Percentiles rank a stretch among this genome's conserved stretches.
Evolutionary conservation across 2,888 invertebrate species (phyloP).

Genomic region (Laothoe populi): DNA sequence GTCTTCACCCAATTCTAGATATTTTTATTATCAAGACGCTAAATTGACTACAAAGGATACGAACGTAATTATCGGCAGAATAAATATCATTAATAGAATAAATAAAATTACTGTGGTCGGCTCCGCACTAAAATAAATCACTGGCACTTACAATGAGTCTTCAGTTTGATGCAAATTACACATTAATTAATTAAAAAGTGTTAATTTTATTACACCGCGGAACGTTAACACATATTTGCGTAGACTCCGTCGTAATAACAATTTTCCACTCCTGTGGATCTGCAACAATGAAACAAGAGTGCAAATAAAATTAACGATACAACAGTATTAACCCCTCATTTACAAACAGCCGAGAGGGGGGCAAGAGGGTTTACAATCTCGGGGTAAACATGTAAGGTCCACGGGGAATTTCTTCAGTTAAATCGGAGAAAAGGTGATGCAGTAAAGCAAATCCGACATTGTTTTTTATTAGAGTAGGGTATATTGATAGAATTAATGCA

Average conservation of each 20-base stretch:
- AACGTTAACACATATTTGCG: slow-evolving; percentile 24
- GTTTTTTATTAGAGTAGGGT: too few species aligned
- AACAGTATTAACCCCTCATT: slow-evolving; percentile 60
- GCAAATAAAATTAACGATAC: slow-evolving; percentile 66
- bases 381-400: slow-evolving; percentile 58
- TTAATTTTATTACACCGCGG: neutral
- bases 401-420: slow-evolving; percentile 45
- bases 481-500: too few species aligned
- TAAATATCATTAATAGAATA: neutral
- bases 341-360: slow-evolving; percentile 58
- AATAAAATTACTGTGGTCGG: neutral
- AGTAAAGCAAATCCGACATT: neutral
- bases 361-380: slow-evolving; percentile 62
- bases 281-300: slow-evolving; percentile 48
- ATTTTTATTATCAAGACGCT: too few species aligned
- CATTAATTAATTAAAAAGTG: slow-evolving; percentile 13
- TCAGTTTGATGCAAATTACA: neutral
- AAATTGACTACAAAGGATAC: too few species aligned
- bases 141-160: neutral
- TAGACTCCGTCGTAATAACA: slow-evolving; percentile 27
- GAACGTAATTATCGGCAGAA: too few species aligned
- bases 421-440: slow-evolving; percentile 7
- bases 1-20: too few species aligned
- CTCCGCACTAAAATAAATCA: neutral
- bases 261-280: slow-evolving; percentile 40